phyloP scores from a whole-genome alignment of 2,113 vertebrate genomes.

The Copsychus sechellarum region DNA sequence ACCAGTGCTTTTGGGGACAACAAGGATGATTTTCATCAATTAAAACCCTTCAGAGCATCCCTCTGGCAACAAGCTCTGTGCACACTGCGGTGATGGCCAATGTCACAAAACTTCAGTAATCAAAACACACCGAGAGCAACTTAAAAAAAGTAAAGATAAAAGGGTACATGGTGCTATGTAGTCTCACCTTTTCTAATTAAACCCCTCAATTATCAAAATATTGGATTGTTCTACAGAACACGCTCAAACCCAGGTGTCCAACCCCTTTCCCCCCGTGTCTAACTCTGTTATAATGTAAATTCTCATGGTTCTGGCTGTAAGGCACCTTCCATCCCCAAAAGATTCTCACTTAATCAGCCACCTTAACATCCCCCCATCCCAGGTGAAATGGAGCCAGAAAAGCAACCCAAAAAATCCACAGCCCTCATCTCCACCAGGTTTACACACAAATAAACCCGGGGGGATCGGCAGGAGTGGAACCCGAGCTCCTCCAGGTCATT shows the following conservation, averaged over 20 bases:
- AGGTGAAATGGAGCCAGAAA: background rate
- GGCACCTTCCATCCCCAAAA: background rate
- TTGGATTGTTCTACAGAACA: background rate
- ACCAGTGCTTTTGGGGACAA: background rate
- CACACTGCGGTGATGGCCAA: fast-evolving
- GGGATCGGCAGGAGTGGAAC: background rate
- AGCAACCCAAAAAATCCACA: background rate
- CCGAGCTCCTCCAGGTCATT: background rate
- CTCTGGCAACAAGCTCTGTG: background rate
- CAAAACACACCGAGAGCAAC: background rate
- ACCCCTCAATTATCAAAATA: background rate
- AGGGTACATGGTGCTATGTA: fast-evolving
- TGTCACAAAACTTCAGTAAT: fast-evolving
- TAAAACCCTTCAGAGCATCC: background rate
- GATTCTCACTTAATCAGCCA: background rate
- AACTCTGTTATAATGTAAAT: background rate
- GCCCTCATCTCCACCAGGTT: background rate
- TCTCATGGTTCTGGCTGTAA: background rate
- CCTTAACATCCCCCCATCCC: background rate
- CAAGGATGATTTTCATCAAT: fast-evolving
- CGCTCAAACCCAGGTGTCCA: background rate
- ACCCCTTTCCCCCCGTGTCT: background rate
- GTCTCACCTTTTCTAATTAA: background rate
- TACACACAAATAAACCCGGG: background rate
- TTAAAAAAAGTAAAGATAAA: background rate